Conservation (phyloP, 2,888 invertebrate species). For the Escarpia spicata region DNA sequence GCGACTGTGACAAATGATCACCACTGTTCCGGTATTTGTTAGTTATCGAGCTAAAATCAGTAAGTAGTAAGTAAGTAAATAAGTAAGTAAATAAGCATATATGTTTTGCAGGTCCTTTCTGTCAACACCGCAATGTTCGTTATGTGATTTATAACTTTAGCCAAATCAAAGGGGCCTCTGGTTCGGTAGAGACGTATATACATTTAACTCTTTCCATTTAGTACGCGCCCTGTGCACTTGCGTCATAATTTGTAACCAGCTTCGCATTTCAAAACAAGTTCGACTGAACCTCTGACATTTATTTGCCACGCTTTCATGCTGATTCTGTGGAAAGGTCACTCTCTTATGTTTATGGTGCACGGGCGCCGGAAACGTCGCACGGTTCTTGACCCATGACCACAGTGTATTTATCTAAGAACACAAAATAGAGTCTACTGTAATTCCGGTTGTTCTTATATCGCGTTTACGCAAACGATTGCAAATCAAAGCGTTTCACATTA, state of each 20-base stretch:
- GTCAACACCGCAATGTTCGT: background rate
- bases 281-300: slow-evolving; percentile 7
- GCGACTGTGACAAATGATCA: too few relatives aligned
- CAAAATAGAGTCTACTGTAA: background rate
- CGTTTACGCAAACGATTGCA: too few relatives aligned
- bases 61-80: too few relatives aligned
- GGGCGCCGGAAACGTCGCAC: background rate
- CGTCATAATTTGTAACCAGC: background rate
- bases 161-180: background rate
- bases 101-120: background rate
- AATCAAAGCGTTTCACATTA: too few relatives aligned
- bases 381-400: background rate
- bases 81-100: background rate
- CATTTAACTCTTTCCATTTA: background rate
- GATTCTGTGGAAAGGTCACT: background rate
- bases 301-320: background rate
- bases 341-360: background rate
- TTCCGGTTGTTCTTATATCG: too few relatives aligned
- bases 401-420: background rate
- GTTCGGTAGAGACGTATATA: background rate
- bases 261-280: background rate
- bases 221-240: background rate
- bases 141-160: background rate
- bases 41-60: too few relatives aligned
- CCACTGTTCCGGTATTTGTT: too few relatives aligned